Conservation (phyloP, 2,888 invertebrate species). For the Eugnorisma glareosa region DNA sequence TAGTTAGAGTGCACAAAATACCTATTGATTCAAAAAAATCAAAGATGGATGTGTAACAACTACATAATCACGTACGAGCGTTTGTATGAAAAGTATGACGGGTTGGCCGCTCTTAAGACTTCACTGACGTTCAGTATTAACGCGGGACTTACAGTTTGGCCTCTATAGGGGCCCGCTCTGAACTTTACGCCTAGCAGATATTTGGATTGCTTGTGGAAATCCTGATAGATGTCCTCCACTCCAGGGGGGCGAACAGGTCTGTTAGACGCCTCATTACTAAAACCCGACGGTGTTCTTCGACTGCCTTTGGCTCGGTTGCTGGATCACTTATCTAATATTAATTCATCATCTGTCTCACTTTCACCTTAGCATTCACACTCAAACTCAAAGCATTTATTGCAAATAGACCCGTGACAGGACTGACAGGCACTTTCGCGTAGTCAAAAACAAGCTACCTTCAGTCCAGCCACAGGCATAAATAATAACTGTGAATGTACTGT, state of each 20-base stretch:
- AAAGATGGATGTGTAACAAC: too few species aligned
- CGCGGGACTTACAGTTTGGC: not conserved
- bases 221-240: not conserved
- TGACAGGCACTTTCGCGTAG: too few species aligned
- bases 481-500: too few species aligned
- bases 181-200: not conserved
- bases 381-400: too few species aligned
- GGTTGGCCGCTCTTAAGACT: too few species aligned
- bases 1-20: too few species aligned
- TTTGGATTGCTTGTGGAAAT: not conserved
- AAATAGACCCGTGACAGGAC: too few species aligned
- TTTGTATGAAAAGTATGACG: too few species aligned
- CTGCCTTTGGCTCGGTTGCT: not conserved
- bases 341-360: not conserved
- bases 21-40: too few species aligned
- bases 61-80: too few species aligned
- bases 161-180: not conserved
- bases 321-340: not conserved
- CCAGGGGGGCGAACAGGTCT: not conserved
- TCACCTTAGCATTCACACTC: not conserved
- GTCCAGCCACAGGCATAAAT: too few species aligned
- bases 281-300: not conserved
- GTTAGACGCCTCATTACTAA: not conserved
- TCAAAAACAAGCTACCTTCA: too few species aligned
- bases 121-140: not conserved